These are phyloP conservation scores for Rhegmatorhina hoffmannsi DNA, from an alignment of 2,113 vertebrate genomes.

Conservation along the genomic window DNA sequence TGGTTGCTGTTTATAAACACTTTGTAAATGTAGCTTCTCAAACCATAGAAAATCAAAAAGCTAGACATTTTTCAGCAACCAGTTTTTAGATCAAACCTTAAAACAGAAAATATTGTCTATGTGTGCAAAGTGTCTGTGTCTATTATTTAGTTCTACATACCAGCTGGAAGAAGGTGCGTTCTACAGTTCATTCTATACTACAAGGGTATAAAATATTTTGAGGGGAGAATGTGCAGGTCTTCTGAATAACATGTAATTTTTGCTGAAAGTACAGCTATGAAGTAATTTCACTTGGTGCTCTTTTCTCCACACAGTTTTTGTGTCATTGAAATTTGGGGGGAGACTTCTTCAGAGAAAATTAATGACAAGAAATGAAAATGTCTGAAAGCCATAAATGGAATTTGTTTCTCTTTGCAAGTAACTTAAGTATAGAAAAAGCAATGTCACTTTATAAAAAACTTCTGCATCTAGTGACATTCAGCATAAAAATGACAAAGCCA, in stretches of 20 bases:
- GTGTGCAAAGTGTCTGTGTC: not conserved
- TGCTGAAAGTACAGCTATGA: not conserved
- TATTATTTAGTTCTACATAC: not conserved
- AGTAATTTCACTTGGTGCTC: not conserved
- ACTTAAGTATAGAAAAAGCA: not conserved
- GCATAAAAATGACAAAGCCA: not conserved
- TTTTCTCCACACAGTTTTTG: not conserved
- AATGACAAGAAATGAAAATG: not conserved
- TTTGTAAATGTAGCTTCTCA: not conserved
- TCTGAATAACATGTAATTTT: not conserved
- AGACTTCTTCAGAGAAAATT: not conserved
- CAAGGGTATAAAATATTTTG: rapidly evolving
- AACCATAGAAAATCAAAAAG: not conserved
- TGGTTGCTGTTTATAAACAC: not conserved
- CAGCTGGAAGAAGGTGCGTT: not conserved
- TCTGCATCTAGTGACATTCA: not conserved
- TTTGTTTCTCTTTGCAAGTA: not conserved
- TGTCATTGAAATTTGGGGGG: not conserved
- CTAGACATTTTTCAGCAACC: not conserved
- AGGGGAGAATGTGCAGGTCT: not conserved
- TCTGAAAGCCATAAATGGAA: not conserved
- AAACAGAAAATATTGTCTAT: not conserved
- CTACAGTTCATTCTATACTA: rapidly evolving
- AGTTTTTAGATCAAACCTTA: not conserved
- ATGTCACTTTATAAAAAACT: not conserved